Evolutionary conservation across 2,888 invertebrate genomes (phyloP), one percentile per base, ranked within the genome.

Genomic region (Tinea trinotella): DNA sequence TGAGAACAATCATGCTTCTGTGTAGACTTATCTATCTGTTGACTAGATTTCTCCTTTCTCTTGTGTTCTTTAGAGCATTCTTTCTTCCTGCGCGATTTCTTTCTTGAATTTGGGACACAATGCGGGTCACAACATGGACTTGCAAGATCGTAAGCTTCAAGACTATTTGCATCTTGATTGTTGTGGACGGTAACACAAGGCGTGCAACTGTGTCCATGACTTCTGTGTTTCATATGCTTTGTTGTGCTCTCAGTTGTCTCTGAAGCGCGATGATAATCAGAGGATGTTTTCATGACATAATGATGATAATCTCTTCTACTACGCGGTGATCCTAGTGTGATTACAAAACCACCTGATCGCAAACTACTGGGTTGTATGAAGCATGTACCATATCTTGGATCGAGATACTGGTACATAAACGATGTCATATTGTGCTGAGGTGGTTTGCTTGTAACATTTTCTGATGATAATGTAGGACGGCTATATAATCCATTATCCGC

Each of bases 81-180:
- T 62, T 89, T 88, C 60, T 89, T 89, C 18, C 88, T 77, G 20
- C 89, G 74, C 54, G 74, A 64, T 63, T 84, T 83, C 62, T 83
- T 83, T 71, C 77, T 66, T 61, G 78, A 78, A 54, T 90, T 90
- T 2, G 95, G 94, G 52, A 95, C 93, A 68, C 94, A 95, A 61
- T 94, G 92, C 0, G 94, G 92, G 70, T 94, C 93, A 70, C 95
- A 95, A 67, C 95, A 95, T 0, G 94, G 93, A 67, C 94, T 93
- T 0, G 95, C 95, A 52, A 95, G 79, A 68, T 95, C 95, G 62
- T 95, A 95, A 2, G 94, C 95, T 70, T 95, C 95, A 54, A 95
- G 81, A 64, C 94, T 95, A 48, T 91, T 91, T 56, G 91, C 92
- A 62, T 93, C 94, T 61, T 89, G 89, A 66, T 89, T 89, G 57